Evolutionary conservation across 2,113 vertebrate genomes (phyloP).

Genomic region (Coreoperca whiteheadi): DNA sequence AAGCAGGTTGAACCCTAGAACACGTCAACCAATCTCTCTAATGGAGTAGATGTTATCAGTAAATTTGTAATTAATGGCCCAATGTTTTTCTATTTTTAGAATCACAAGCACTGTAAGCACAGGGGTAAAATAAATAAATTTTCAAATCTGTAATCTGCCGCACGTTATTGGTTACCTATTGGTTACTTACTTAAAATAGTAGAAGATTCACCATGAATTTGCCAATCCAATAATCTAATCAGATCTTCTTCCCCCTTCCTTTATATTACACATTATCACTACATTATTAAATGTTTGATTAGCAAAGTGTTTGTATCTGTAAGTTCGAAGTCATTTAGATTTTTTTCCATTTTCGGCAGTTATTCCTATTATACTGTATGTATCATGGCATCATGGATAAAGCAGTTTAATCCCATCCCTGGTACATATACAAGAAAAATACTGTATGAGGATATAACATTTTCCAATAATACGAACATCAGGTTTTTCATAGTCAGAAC

Average conservation of each 20-base stretch:
- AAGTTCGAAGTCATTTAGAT: neutral
- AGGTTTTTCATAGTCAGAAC: too few relatives aligned
- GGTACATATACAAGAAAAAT: neutral
- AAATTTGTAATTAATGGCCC: conserved; percentile 14
- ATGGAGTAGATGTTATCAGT: conserved; percentile 6
- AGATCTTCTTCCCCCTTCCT: neutral
- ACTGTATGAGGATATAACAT: neutral
- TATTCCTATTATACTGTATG: neutral
- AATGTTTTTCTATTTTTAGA: conserved; percentile 10
- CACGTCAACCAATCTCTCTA: conserved; percentile 16
- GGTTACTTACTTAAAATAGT: neutral
- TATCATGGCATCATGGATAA: neutral
- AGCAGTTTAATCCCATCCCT: neutral
- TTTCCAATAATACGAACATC: neutral
- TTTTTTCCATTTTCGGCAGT: neutral
- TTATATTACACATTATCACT: neutral
- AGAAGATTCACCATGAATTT: neutral
- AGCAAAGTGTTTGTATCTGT: neutral
- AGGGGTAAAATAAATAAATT: neutral
- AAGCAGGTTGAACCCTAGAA: conserved; percentile 7
- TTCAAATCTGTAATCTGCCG: neutral
- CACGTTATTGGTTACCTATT: neutral
- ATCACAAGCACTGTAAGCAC: neutral
- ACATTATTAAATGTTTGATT: neutral
- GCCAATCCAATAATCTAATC: neutral